A percentile compares a stretch with the other conserved stretches of the same genome.
Evolutionary conservation across 1,140 invertebrate species (phyloP).

Genomic region (Magallana angulata): DNA sequence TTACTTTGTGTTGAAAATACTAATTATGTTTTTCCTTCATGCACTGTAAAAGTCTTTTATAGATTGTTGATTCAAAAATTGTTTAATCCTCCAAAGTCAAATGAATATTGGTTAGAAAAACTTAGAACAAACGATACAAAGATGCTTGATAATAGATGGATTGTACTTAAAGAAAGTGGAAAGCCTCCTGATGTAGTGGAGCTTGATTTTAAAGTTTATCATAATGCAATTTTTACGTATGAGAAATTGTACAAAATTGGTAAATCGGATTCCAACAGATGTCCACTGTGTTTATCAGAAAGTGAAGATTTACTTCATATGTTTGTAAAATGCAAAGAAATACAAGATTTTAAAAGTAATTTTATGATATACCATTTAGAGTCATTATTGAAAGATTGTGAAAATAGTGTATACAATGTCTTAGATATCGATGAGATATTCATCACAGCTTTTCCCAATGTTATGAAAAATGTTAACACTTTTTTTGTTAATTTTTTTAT

Average conservation of each 20-base stretch:
- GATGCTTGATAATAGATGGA: neutral
- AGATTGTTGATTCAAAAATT: too few relatives aligned
- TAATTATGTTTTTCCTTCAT: too few relatives aligned
- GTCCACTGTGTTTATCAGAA: neutral
- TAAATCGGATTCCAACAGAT: neutral
- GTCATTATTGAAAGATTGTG: neutral
- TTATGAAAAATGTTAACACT: too few relatives aligned
- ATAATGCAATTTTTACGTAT: neutral
- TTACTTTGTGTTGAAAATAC: too few relatives aligned
- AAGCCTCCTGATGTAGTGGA: neutral
- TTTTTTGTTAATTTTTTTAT: too few relatives aligned
- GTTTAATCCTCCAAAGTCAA: too few relatives aligned
- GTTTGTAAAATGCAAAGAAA: neutral
- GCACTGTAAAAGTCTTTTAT: too few relatives aligned
- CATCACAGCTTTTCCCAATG: too few relatives aligned
- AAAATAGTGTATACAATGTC: neutral
- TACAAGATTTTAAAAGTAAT: neutral
- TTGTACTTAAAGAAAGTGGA: neutral
- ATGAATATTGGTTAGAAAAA: too few relatives aligned
- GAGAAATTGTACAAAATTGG: neutral
- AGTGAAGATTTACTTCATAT: neutral
- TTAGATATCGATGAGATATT: too few relatives aligned
- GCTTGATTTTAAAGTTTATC: neutral
- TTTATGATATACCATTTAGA: neutral
- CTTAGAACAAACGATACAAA: too few relatives aligned